Evolutionary conservation across 2,888 invertebrate species (phyloP).

Genomic region (Ichneumoninae sp.): DNA sequence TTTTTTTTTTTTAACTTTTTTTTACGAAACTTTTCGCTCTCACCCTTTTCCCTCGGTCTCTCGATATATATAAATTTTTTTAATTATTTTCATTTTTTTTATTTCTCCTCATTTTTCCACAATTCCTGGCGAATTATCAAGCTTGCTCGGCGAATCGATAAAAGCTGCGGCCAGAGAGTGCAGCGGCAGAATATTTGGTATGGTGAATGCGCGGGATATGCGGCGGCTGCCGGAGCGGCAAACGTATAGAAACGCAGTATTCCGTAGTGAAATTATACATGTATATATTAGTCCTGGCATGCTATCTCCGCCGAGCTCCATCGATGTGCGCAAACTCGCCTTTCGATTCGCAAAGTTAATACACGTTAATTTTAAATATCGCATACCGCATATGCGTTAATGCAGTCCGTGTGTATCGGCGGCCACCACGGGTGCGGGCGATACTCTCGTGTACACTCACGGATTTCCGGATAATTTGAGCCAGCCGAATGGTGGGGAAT

Average conservation of each 20-base stretch:
- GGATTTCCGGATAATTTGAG: constrained; percentile 45
- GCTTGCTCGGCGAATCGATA: constrained; percentile 54
- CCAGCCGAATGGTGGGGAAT: constrained; percentile 25
- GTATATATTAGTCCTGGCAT: constrained; percentile 4
- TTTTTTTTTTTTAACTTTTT: constrained; percentile 35
- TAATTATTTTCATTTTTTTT: constrained; percentile 40
- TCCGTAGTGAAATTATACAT: constrained; percentile 47
- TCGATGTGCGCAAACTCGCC: constrained; percentile 35
- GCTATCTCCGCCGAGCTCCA: constrained; percentile 8
- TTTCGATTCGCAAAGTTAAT: constrained; percentile 55
- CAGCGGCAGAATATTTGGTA: constrained; percentile 52
- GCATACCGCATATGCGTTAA: constrained; percentile 20
- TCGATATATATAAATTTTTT: constrained; percentile 45
- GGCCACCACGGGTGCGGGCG: neutral
- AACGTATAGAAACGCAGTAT: constrained; percentile 36
- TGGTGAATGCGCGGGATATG: constrained; percentile 40
- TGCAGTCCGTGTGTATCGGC: neutral
- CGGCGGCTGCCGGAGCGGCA: constrained; percentile 40
- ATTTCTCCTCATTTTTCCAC: constrained; percentile 57
- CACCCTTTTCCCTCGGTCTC: constrained; percentile 47
- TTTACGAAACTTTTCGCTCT: constrained; percentile 54
- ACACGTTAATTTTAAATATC: constrained; percentile 52
- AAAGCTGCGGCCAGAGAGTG: constrained; percentile 54
- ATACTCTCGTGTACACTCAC: neutral
- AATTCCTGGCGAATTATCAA: constrained; percentile 64